Conservation (phyloP, 2,113 vertebrate genomes). For the Nerophis ophidion region DNA sequence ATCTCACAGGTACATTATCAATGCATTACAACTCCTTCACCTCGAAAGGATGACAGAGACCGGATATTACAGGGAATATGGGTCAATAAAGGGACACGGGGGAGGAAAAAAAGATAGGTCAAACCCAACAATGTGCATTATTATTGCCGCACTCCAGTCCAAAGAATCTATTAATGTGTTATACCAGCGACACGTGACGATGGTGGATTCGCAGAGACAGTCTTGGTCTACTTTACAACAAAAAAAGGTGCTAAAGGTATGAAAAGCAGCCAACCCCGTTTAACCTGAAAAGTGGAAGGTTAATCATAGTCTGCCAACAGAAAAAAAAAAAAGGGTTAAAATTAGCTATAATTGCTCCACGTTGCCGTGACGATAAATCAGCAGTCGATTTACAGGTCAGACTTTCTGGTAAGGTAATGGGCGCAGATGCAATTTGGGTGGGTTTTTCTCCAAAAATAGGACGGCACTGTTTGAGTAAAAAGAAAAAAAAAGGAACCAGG, state of each 20-base stretch:
- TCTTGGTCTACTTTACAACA: too few relatives aligned
- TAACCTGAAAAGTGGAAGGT: constrained; percentile 11
- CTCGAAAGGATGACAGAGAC: background rate
- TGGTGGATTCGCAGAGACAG: too few relatives aligned
- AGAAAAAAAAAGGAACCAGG: background rate
- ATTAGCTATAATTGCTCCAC: constrained; percentile 10
- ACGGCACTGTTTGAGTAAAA: background rate
- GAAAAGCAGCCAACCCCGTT: background rate
- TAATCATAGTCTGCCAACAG: background rate
- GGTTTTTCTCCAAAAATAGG: background rate
- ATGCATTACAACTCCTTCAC: too few relatives aligned
- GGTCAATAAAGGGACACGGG: constrained; percentile 4
- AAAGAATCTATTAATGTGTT: too few relatives aligned
- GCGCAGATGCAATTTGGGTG: background rate
- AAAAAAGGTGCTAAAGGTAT: background rate
- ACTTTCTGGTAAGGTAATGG: constrained; percentile 3
- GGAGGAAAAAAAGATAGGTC: background rate
- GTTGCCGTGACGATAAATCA: constrained; percentile 37
- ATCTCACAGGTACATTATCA: too few relatives aligned
- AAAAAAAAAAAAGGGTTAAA: background rate
- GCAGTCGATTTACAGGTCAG: constrained; percentile 9
- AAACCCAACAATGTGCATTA: background rate
- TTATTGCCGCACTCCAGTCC: background rate
- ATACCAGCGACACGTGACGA: too few relatives aligned
- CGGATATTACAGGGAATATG: constrained; percentile 15